A percentile compares a stretch with the other conserved stretches of the same genome.
Conservation (phyloP, 2,113 vertebrate species). For the Spheniscus mendiculus region DNA sequence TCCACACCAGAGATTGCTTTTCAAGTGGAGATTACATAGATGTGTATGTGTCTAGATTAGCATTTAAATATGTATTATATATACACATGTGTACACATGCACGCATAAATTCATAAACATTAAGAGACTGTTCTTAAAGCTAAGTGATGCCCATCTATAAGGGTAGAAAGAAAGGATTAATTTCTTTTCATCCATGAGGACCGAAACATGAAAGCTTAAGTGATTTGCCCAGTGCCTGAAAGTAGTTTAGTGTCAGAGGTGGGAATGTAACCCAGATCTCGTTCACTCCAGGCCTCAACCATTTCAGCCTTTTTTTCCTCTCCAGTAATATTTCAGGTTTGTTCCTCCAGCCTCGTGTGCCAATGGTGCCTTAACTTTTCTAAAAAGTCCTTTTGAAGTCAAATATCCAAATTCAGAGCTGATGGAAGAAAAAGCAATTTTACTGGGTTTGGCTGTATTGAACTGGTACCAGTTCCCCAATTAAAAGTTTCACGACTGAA, state of each 20-base stretch:
- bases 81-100: too few species aligned
- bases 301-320: background rate
- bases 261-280: background rate
- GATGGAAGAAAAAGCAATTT: background rate
- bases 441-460: background rate
- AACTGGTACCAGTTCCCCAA: background rate
- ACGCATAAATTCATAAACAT: background rate
- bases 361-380: background rate
- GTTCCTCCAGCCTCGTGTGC: background rate
- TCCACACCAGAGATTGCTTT: background rate
- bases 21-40: background rate
- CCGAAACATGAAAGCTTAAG: background rate
- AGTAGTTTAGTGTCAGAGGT: background rate
- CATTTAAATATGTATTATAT: background rate
- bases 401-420: background rate
- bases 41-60: background rate
- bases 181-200: background rate
- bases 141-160: rapidly evolving
- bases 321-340: background rate
- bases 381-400: background rate
- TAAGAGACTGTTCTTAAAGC: background rate
- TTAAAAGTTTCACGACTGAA: background rate
- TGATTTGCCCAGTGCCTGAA: background rate
- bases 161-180: background rate
- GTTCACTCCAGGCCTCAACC: background rate